Conservation (phyloP, 37 sponge, comb jelly and placozoan genomes). For the Halisarca cf. caerulea region DNA sequence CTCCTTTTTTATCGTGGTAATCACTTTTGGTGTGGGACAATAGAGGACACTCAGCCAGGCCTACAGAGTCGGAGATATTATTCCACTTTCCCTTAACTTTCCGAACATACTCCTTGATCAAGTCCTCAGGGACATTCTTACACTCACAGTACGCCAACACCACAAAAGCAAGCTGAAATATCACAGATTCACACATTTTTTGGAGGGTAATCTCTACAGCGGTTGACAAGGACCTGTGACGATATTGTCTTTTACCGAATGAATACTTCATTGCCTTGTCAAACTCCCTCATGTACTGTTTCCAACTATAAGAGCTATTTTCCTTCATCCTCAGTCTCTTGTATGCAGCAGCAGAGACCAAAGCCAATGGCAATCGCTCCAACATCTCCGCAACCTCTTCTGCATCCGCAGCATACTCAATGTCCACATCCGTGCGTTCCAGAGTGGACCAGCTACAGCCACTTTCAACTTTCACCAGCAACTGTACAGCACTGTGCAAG, state of each 20-base stretch:
- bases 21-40: background rate
- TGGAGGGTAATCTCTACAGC: background rate
- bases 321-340: background rate
- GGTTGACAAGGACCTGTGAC: background rate
- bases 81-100: background rate
- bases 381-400: background rate
- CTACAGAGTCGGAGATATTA: background rate
- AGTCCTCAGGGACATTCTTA: background rate
- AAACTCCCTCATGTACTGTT: background rate
- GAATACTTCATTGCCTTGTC: background rate
- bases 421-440: too few species aligned
- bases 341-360: conserved; percentile 15
- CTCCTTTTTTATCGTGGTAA: background rate
- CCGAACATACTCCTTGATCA: background rate
- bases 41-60: background rate
- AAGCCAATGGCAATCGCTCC: background rate
- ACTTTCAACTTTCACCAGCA: background rate
- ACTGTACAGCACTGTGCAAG: background rate
- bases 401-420: background rate
- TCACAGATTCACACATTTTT: background rate
- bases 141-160: background rate
- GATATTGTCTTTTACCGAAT: background rate
- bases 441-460: background rate
- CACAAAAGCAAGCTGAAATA: background rate
- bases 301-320: background rate